Conservation (phyloP, 2,113 vertebrate genomes). For the Thermophis baileyi region DNA sequence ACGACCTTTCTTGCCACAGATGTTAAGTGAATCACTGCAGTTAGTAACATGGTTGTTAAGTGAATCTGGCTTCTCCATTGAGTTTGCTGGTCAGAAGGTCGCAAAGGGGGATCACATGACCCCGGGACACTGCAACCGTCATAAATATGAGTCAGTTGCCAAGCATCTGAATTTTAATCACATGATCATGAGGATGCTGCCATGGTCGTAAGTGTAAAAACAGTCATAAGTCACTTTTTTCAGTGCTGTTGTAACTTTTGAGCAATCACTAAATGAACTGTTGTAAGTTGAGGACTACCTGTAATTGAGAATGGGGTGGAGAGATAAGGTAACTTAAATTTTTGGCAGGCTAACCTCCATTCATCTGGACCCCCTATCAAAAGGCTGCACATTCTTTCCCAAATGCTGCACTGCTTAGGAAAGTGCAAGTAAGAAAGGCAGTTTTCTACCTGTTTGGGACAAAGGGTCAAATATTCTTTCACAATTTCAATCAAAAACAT, state of each 20-base stretch:
- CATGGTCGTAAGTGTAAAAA: neutral
- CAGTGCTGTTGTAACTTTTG: neutral
- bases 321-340: neutral
- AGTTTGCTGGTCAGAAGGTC: neutral
- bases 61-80: neutral
- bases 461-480: conserved; percentile 64
- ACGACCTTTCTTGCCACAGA: neutral
- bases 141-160: neutral
- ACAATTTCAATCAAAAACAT: conserved; percentile 70
- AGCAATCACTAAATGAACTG: neutral
- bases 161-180: neutral
- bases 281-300: neutral
- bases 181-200: neutral
- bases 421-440: neutral
- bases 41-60: neutral
- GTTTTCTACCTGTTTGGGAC: conserved; percentile 65
- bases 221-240: neutral
- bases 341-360: neutral
- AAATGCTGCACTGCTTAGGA: neutral
- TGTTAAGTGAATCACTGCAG: neutral
- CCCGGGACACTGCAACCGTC: neutral
- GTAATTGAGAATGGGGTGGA: neutral
- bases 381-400: neutral
- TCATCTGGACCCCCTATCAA: neutral
- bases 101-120: neutral